Base-by-base conservation (phyloP, 2,797 vertebrate genomes). In the Sebastes dallii region DNA sequence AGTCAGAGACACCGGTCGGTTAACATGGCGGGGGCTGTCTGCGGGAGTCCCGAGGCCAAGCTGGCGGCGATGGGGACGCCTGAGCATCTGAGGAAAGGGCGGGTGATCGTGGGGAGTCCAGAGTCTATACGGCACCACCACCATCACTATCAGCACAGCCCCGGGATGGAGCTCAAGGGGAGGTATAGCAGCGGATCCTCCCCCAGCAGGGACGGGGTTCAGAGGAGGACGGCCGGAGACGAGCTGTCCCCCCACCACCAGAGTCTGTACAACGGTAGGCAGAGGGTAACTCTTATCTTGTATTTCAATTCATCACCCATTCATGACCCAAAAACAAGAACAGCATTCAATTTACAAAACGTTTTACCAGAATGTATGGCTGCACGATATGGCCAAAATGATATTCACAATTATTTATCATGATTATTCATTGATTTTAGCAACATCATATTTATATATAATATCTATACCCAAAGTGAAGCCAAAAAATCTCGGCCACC, bases 261-360 rank as follows among this genome's bases (percentile, higher is more conserved):
- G 85, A 97, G 95, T 92, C 95, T 98, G 93, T 99, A 99, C 97
- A 98, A 97, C 88, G 97, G 98, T 96, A 98, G 97, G 97, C 93
- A 80, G 77, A 85, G 72, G 83, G 88, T 86, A 89, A 86, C 85
- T 74, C 58, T 72, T 66, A 42, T 68, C 72, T 86, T 77, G 13
- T 77, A 46, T 82, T 75, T 82, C 13, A 65, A 64, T 66, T 67
- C 54, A 75, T 62, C 24, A 66, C 20, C 3, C 25, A 50, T 69
- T 55, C 58, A 70, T 64, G 3, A 54, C 10, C 46, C 22, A 68
- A 14, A 2, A 22, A 62, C 4, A 54, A 32, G 25, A 29, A 42
- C n/a, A 3, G 50, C 25, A 25, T 46, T n/a, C 39, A 6, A 59
- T 12, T 50, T 25, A 55, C n/a, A 71, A 0, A 55, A 58, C 29